Percentiles rank a stretch among this genome's conserved stretches.
Conservation (phyloP, 2,113 vertebrate genomes). For the Campylomormyrus tamandua region DNA sequence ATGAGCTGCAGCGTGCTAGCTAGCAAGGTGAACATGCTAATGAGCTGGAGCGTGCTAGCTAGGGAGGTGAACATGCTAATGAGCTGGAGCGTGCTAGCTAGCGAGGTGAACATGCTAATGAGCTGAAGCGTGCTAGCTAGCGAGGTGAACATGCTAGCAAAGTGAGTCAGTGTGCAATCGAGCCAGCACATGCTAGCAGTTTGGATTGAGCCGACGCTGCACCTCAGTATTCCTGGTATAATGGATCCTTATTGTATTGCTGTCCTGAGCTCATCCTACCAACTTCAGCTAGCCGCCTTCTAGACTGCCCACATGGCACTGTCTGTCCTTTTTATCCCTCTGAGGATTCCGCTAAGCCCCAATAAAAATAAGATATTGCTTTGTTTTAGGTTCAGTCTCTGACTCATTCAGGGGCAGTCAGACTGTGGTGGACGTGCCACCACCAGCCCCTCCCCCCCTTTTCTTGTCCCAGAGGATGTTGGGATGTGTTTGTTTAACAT, state of each 20-base stretch:
- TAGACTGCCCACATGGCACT: not conserved
- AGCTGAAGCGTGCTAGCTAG: not conserved
- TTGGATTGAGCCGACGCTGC: not conserved
- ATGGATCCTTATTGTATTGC: not conserved
- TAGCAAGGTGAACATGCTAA: not conserved
- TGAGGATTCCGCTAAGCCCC: not conserved
- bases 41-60: not conserved
- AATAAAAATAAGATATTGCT: not conserved
- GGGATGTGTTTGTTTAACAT: not conserved
- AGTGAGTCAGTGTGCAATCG: not conserved
- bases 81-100: not conserved
- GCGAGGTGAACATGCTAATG: not conserved
- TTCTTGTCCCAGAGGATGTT: not conserved
- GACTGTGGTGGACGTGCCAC: not conserved
- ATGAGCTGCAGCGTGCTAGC: not conserved
- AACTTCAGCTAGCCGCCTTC: not conserved
- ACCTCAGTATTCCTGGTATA: not conserved
- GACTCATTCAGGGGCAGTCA: not conserved
- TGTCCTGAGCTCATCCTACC: not conserved
- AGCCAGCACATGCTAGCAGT: not conserved
- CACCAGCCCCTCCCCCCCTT: not conserved
- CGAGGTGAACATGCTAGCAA: not conserved
- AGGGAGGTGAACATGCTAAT: not conserved
- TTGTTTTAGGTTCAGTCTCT: not conserved
- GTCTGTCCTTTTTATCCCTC: not conserved